A percentile compares a stretch with the other conserved stretches of the same genome.
phyloP scores from a whole-genome alignment of 2,888 invertebrate genomes.

The Mythimna ferrago region DNA sequence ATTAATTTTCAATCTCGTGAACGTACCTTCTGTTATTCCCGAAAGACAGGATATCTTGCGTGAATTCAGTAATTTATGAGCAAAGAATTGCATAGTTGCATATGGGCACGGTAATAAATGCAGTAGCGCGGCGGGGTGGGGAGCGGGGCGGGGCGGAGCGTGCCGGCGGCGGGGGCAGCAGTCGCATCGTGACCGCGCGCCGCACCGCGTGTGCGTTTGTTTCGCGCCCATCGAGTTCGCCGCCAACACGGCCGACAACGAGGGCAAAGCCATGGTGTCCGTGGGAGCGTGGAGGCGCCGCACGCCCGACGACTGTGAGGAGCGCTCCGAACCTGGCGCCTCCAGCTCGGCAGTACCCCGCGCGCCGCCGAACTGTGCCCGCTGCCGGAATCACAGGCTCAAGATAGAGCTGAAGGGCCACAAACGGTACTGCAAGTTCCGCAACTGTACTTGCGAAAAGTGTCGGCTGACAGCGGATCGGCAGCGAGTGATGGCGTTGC shows the following conservation, averaged over 20 bases:
- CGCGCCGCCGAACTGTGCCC: conserved; percentile 97
- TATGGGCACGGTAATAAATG: conserved; percentile 85
- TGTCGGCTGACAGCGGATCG: conserved; percentile 96
- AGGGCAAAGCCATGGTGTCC: conserved; percentile 83
- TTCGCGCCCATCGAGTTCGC: conserved; percentile 85
- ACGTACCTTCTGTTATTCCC: background rate
- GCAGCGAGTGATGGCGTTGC: conserved; percentile 97
- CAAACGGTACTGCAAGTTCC: conserved; percentile 97
- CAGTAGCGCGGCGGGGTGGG: conserved; percentile 76
- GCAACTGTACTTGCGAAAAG: conserved; percentile 96
- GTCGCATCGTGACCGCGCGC: conserved; percentile 86
- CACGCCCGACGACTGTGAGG: conserved; percentile 87
- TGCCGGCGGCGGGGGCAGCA: conserved; percentile 77
- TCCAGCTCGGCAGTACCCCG: conserved; percentile 92
- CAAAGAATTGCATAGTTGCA: conserved; percentile 72
- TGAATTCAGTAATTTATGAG: conserved; percentile 45
- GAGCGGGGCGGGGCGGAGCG: conserved; percentile 77
- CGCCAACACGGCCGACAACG: conserved; percentile 80
- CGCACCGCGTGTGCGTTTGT: conserved; percentile 75
- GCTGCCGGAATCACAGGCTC: conserved; percentile 97
- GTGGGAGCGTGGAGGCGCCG: conserved; percentile 88
- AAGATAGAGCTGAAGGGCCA: conserved; percentile 97
- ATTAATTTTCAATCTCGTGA: background rate
- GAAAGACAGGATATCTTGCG: conserved; percentile 28
- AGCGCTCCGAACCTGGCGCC: conserved; percentile 87